Evolutionary conservation across 2,113 vertebrate species (phyloP).

Genomic region (Python bivittatus): DNA sequence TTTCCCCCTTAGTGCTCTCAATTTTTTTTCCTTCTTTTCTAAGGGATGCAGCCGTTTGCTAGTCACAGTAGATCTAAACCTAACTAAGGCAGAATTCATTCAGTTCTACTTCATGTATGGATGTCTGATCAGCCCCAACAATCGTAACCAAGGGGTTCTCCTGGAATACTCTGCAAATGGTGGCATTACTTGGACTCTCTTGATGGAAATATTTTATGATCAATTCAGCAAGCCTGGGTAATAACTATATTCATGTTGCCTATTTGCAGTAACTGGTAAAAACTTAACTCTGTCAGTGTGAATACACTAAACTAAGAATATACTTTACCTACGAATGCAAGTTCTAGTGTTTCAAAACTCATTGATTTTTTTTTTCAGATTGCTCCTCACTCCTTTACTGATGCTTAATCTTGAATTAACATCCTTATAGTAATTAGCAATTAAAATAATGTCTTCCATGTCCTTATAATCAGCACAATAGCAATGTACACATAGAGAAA

Average conservation of each 20-base stretch:
- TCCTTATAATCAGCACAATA: background rate
- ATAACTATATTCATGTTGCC: slow-evolving; percentile 32
- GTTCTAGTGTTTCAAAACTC: background rate
- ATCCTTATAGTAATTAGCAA: background rate
- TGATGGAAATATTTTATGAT: slow-evolving; percentile 97
- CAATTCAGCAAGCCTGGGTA: slow-evolving; percentile 97
- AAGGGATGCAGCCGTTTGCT: slow-evolving; percentile 93
- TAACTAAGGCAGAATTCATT: slow-evolving; percentile 95
- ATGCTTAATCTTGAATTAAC: background rate
- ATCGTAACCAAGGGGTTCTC: slow-evolving; percentile 94
- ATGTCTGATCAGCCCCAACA: slow-evolving; percentile 91
- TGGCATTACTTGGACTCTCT: slow-evolving; percentile 91
- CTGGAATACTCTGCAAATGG: slow-evolving; percentile 95
- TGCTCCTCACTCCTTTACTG: background rate
- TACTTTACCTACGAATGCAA: background rate
- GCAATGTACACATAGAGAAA: background rate
- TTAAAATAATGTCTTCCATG: background rate
- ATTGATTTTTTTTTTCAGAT: background rate
- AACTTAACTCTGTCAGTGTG: background rate
- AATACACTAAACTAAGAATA: background rate
- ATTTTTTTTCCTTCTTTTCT: slow-evolving; percentile 38
- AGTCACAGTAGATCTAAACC: slow-evolving; percentile 93
- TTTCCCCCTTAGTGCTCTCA: background rate
- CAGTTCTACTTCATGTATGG: slow-evolving; percentile 99
- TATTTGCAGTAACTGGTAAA: background rate